These are phyloP conservation scores for Leucoraja erinaceus DNA, from an alignment of 2,113 vertebrate species.

Conservation along the genomic window DNA sequence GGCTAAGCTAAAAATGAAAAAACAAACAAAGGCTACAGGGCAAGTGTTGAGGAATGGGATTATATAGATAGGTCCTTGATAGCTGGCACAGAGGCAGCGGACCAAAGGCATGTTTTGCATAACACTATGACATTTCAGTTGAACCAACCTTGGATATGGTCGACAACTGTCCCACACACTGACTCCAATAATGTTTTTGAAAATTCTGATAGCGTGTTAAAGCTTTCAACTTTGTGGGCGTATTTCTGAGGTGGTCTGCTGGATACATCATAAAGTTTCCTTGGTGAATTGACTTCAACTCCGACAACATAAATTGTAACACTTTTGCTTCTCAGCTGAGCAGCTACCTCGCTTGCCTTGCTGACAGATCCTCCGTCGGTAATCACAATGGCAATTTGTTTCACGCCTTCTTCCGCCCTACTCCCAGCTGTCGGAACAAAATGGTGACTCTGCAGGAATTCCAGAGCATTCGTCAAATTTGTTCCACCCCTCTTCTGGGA, in stretches of 20 bases:
- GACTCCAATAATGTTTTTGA: constrained; percentile 50
- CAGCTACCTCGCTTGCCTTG: constrained; percentile 51
- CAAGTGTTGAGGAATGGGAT: too few relatives aligned
- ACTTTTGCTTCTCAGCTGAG: constrained; percentile 51
- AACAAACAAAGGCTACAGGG: too few relatives aligned
- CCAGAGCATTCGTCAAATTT: constrained; percentile 60
- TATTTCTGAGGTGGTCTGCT: constrained; percentile 61
- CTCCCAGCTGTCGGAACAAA: constrained; percentile 57
- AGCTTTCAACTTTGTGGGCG: constrained; percentile 51
- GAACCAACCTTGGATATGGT: constrained; percentile 55
- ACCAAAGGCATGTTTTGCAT: too few relatives aligned
- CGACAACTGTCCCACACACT: constrained; percentile 57
- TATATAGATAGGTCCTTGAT: too few relatives aligned
- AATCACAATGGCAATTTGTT: constrained; percentile 67
- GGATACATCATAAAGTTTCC: constrained; percentile 56
- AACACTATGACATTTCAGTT: too few relatives aligned
- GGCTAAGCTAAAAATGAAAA: neutral
- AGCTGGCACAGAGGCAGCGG: too few relatives aligned
- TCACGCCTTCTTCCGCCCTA: constrained; percentile 49
- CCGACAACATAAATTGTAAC: constrained; percentile 64
- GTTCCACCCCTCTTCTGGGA: constrained; percentile 54
- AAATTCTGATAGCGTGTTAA: constrained; percentile 53
- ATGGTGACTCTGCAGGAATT: constrained; percentile 52
- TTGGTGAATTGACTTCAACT: constrained; percentile 50
- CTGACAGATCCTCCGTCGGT: constrained; percentile 64